These are phyloP conservation scores for Drosophila micromelanica DNA, from an alignment of 1,140 invertebrate species.

Conservation along the genomic window DNA sequence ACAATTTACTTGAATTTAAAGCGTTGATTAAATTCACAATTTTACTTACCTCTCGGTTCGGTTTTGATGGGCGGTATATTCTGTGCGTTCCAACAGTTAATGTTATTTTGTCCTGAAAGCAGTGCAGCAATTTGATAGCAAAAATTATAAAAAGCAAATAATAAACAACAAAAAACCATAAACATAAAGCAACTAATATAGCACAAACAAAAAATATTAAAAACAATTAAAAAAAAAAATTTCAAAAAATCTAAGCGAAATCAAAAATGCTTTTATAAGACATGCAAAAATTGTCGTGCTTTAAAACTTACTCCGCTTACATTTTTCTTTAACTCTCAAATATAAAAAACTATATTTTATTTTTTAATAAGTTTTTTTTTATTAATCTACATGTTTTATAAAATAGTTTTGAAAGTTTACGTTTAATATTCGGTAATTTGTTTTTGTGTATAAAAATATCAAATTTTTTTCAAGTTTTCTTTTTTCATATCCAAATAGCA, in stretches of 20 bases:
- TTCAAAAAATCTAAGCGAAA: background rate
- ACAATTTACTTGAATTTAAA: background rate
- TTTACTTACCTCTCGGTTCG: constrained; percentile 76
- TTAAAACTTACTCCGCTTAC: constrained; percentile 55
- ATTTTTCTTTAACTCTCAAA: background rate
- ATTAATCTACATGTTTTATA: constrained; percentile 70
- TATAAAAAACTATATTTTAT: constrained; percentile 25
- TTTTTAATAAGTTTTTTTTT: constrained; percentile 44
- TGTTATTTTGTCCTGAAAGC: constrained; percentile 64
- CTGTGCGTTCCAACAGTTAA: constrained; percentile 77
- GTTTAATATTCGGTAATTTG: constrained; percentile 25
- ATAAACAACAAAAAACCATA: background rate
- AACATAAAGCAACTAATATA: background rate
- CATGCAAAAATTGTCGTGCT: constrained; percentile 23
- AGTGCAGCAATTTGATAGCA: constrained; percentile 31
- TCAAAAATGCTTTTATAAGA: background rate
- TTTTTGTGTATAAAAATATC: constrained; percentile 74
- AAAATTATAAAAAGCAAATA: constrained; percentile 5
- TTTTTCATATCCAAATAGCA: constrained; percentile 49
- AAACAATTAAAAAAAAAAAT: constrained; percentile 1
- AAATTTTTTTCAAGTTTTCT: constrained; percentile 53
- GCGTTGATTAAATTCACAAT: background rate
- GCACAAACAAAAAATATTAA: background rate
- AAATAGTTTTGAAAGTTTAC: constrained; percentile 58
- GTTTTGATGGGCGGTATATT: constrained; percentile 82